Evolutionary conservation across 2,797 vertebrate species (phyloP), one percentile per base, ranked within the genome.

Genomic region (Alfaro cultratus): DNA sequence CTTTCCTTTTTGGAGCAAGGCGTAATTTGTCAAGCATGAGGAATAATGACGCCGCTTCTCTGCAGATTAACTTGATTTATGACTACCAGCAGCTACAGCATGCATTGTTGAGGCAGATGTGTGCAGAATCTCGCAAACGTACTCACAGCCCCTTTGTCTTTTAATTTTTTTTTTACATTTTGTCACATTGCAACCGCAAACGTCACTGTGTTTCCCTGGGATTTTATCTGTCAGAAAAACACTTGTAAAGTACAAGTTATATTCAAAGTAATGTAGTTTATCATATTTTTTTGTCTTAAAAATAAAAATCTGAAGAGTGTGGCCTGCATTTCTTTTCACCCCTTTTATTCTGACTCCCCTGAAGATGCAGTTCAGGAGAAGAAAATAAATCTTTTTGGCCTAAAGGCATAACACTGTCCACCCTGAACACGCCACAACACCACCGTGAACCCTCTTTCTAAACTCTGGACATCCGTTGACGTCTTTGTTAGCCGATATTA

Each of bases 81-180:
- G 55, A 71, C 43, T 73, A 43, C 45, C 72, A 53, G 67, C 67
- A 75, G 36, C n/a, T 43, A 31, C 62, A 77, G 78, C 81, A 77
- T 86, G 86, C 4, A 13, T 21, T 77, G 45, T 77, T 73, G 26
- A 64, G 51, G 36, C 49, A 70, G 67, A 70, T 5, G 39, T 70
- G 39, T n/a, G 15, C 39, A 70, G 67, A 41, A 2, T 31, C 62
- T 67, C 7, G 34, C 31, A 39, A 70, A n/a, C 13, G 2, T 70
- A 70, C 26, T n/a, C 39, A 13, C 39, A n/a, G 23, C 23, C 6
- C 11, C 1, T 13, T 68, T 12, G 26, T 18, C 21, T 23, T 67
- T 67, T 41, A 23, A 23, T 13, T 31, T 15, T 11, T 39, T 60
- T 29, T 60, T 67, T 1, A 11, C 34, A 23, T 39, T 67, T 67